Conservation (phyloP, 2,797 vertebrate genomes). For the Cirrhinus molitorella region DNA sequence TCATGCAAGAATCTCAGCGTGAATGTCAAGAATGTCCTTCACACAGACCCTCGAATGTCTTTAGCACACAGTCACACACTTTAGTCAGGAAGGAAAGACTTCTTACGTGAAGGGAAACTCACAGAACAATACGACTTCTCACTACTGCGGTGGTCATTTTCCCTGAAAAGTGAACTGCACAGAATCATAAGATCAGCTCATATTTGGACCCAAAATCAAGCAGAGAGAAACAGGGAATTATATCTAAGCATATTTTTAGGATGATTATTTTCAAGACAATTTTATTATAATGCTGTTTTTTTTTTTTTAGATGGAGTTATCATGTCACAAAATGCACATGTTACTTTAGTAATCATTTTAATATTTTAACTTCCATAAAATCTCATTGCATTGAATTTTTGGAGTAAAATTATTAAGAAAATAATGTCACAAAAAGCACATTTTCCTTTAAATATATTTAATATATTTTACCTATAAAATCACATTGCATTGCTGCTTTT, state of each 20-base stretch:
- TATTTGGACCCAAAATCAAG: not conserved
- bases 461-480: not conserved
- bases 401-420: not conserved
- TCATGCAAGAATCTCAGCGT: not conserved
- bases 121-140: not conserved
- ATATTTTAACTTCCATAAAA: not conserved
- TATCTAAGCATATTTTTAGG: accelerated
- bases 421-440: not conserved
- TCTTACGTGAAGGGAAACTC: not conserved
- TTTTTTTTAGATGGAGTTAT: no score
- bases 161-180: not conserved
- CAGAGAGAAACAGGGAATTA: not conserved
- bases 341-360: not conserved
- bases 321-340: no score
- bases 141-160: not conserved
- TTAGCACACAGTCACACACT: not conserved
- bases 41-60: no score
- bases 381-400: not conserved
- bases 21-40: not conserved
- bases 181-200: not conserved
- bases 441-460: not conserved
- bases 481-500: no score
- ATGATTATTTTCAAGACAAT: no score
- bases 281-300: no score
- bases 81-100: not conserved